Percentiles rank a stretch among this genome's conserved stretches.
phyloP scores from a whole-genome alignment of 2,113 vertebrate genomes.

The Eurystomus gularis region DNA sequence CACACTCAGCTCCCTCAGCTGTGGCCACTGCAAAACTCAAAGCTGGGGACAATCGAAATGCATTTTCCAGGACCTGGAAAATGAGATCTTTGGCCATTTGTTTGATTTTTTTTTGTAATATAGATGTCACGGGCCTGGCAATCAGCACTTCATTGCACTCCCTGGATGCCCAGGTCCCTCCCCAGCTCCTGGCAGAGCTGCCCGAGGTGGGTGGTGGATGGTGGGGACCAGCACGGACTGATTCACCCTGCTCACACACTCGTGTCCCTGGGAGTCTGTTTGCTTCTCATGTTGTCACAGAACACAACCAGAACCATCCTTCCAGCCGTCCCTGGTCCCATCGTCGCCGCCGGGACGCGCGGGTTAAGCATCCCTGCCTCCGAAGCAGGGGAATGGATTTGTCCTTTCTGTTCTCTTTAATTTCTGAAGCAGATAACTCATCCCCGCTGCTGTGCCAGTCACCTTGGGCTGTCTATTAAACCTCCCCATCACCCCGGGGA shows the following conservation, averaged over 20 bases:
- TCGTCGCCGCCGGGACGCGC: rapidly evolving
- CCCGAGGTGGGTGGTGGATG: too few relatives aligned
- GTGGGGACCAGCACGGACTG: too few relatives aligned
- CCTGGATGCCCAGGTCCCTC: background rate
- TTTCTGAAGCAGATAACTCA: background rate
- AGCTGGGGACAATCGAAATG: background rate
- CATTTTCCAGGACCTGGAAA: background rate
- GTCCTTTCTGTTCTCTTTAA: background rate
- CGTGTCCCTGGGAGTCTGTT: background rate
- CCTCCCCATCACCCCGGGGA: background rate
- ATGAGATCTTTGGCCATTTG: background rate
- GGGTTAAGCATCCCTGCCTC: rapidly evolving
- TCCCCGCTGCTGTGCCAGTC: background rate
- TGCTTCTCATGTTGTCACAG: background rate
- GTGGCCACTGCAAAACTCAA: rapidly evolving
- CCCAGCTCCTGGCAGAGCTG: background rate
- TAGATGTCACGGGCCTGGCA: background rate
- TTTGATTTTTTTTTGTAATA: background rate
- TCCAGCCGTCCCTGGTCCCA: rapidly evolving
- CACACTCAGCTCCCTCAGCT: rapidly evolving
- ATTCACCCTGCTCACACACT: background rate
- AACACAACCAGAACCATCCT: background rate
- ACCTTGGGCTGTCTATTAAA: background rate
- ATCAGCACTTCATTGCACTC: background rate
- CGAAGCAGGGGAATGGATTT: rapidly evolving